These are phyloP conservation scores for Dipodomys ordii DNA, from an alignment of 2,113 vertebrate species.

Conservation along the genomic window DNA sequence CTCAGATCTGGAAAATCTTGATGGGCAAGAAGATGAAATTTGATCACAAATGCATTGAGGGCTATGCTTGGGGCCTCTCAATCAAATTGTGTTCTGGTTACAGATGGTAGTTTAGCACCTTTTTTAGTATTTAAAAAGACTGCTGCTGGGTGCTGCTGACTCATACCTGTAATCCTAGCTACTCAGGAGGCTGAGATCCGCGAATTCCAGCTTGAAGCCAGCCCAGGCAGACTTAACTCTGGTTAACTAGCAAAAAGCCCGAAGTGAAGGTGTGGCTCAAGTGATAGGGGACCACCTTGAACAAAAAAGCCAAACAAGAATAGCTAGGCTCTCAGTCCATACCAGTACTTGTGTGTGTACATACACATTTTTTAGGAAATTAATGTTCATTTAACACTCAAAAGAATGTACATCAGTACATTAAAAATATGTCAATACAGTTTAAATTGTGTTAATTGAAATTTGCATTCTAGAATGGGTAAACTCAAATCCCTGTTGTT, in stretches of 20 bases:
- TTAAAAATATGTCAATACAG: not conserved
- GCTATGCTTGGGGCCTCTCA: not conserved
- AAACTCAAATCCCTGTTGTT: not conserved
- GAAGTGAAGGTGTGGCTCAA: no score
- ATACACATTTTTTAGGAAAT: not conserved
- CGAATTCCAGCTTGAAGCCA: no score
- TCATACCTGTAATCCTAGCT: no score
- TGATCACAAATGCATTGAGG: not conserved
- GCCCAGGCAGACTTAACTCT: no score
- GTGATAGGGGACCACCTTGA: no score
- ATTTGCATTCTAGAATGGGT: not conserved
- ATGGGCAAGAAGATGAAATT: slow-evolving; percentile 10
- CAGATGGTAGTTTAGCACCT: not conserved
- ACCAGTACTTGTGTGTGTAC: no score
- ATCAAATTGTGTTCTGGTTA: not conserved
- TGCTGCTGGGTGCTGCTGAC: no score
- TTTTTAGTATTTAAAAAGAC: no score
- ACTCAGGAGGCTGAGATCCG: no score
- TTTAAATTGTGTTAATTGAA: not conserved
- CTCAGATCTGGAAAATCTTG: not conserved
- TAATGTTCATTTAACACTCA: not conserved
- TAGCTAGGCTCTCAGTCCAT: no score
- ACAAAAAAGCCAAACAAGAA: no score
- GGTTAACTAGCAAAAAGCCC: no score
- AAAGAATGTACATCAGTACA: not conserved